These are phyloP conservation scores for Parazoanthus atlanticus DNA, from an alignment of 92 coral and sea anemone species.

Conservation along the genomic window DNA sequence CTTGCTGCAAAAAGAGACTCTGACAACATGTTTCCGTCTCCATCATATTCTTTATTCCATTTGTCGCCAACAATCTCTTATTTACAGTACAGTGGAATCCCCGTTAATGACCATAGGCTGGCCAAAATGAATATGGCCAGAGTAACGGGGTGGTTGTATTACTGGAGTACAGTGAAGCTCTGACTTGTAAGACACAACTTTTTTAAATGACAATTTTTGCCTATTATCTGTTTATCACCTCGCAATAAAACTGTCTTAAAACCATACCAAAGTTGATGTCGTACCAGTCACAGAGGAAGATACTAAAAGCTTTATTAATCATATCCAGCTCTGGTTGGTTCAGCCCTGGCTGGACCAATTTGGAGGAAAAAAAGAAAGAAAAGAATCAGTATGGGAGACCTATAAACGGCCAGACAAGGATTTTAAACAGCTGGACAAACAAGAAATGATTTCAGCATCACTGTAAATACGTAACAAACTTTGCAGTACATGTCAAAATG, in stretches of 20 bases:
- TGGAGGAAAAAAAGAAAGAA: not conserved
- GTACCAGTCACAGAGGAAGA: too few relatives aligned
- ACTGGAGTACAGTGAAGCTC: not conserved
- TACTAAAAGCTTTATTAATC: too few relatives aligned
- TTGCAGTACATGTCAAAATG: not conserved
- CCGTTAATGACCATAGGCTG: not conserved
- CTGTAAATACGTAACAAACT: not conserved
- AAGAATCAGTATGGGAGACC: not conserved
- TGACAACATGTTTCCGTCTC: too few relatives aligned
- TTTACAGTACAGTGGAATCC: conserved; percentile 5
- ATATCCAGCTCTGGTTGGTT: not conserved
- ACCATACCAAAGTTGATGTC: too few relatives aligned
- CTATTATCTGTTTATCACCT: too few relatives aligned
- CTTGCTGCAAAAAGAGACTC: too few relatives aligned
- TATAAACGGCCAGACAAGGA: not conserved
- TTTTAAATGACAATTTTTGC: too few relatives aligned
- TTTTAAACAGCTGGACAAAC: too few relatives aligned
- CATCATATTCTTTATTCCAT: conserved; percentile 3
- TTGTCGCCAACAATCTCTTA: not conserved
- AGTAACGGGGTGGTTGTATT: not conserved
- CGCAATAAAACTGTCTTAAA: too few relatives aligned
- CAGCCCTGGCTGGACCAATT: too few relatives aligned
- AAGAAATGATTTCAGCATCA: not conserved
- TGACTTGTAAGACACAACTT: not conserved
- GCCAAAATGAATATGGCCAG: not conserved